phyloP scores from a whole-genome alignment of 2,113 vertebrate species.

The Maylandia zebra region DNA sequence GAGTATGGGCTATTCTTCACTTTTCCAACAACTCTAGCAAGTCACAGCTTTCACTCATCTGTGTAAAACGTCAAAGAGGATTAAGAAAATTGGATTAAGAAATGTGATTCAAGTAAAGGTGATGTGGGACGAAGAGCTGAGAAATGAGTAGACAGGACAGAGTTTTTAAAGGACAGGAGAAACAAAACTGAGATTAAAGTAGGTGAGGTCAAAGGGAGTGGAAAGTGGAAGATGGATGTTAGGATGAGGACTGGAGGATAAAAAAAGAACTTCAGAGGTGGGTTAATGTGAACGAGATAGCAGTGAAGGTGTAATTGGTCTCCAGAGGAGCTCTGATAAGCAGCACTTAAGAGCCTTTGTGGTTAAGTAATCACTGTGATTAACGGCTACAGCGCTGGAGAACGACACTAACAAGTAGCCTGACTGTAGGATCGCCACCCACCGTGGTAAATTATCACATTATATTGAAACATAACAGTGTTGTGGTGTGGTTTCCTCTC shows the following conservation, averaged over 20 bases:
- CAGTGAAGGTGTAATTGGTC: constrained; percentile 30
- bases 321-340: constrained; percentile 34
- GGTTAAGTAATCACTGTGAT: constrained; percentile 55
- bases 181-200: background rate
- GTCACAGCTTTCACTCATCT: background rate
- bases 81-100: background rate
- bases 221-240: background rate
- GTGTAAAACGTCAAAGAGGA: background rate
- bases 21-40: background rate
- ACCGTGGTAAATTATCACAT: background rate
- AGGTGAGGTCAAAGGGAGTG: background rate
- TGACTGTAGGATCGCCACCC: background rate
- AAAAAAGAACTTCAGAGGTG: background rate
- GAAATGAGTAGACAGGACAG: background rate
- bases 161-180: background rate
- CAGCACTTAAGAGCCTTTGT: constrained; percentile 46
- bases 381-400: background rate
- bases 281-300: background rate
- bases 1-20: background rate
- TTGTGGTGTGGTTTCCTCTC: background rate
- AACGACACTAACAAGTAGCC: background rate
- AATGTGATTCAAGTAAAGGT: background rate
- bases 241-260: background rate
- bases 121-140: background rate
- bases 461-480: background rate